Base-by-base conservation (phyloP, 1,140 invertebrate genomes). In the Drosophila paulistorum region DNA sequence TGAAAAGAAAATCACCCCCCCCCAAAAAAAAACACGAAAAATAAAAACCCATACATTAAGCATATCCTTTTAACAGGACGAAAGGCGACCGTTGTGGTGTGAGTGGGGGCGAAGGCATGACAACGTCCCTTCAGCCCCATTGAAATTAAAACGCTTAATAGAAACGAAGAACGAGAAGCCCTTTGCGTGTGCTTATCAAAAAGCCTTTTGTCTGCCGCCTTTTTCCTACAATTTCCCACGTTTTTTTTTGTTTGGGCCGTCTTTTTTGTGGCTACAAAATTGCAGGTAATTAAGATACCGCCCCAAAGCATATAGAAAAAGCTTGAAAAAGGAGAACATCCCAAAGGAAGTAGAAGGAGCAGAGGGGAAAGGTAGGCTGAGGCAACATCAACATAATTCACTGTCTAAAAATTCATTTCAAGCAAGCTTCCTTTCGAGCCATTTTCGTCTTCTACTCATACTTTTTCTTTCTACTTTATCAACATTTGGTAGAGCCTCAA, bases 61-160 rank as follows among this genome's bases (percentile, higher is more conserved):
- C 54, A 65, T 65, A 85, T 85, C 68, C 72, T 72, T 71, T 71
- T 69, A 42, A 51, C 30, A 30, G 42, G 30, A 23, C 30, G 2
- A 14, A 61, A 14, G n/a, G 9, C 14, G 45, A 11, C 7, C 1
- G 9, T 7, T 39, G 7, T 23, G 20, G 20, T 23, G 6, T 30
- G 17, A 0, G 17, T 10, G 71, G 23, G 65, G 55, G 58, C 45
- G 23, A 7, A 30, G 59, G 70, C 70, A 66, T 85, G 76, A 70
- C 71, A 66, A 71, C 14, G 14, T 17, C 9, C 7, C 60, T 37
- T 37, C 37, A 17, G 5, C 2, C 66, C 71, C 69, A 77, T 74
- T 87, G 76, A 80, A 89, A 87, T 84, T 80, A 81, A 87, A 87
- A 78, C 74, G 73, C 80, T 84, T 82, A 81, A 89, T 87, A 51